Evolutionary conservation across 2,888 invertebrate species (phyloP), one percentile per base, ranked within the genome.

Genomic region (Mactromeris polynyma): DNA sequence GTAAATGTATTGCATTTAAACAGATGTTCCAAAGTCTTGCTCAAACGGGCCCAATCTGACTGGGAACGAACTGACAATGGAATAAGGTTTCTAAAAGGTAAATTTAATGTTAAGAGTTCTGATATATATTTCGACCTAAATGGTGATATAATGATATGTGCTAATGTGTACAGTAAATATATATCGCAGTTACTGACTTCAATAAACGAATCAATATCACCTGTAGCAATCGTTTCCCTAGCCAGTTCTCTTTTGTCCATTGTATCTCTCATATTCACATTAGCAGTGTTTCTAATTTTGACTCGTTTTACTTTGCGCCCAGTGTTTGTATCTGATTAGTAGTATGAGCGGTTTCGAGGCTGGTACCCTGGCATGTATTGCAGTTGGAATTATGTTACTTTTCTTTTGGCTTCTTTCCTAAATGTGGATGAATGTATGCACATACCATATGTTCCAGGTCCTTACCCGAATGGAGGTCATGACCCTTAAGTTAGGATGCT

Each of bases 381-480:
- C 36, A 33, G 33, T 86, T 2, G 86, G 86, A 21, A 31, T 86
- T 4, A 21, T 81, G 19, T 81, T 80, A 26, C 86, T 81, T 51
- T 86, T 33, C 42, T 26, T 17, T 73, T 86, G 86, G 86, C 40
- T 84, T 19, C 77, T 38, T n/a, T 21, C 86, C 0, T 19, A 81
- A 26, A 81, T 73, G 21, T 86, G 81, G 86, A 86, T 86, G 86
- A 86, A 81, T 46, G 42, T 86, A 0, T 86, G 81, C 31, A 86
- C 86, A 0, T 86, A 81, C 38, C 86, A 86, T 46, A 86, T 81
- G 81, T 86, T 81, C 69, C 81, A 42, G 31, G 86, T 86, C 17
- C 40, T 86, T 11, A 46, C 78, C 0, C 21, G 46, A 26, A 54
- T 46, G 4, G 46, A 54, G 26, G 9, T 38, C 0, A 40, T 54